phyloP scores from a whole-genome alignment of 2,888 invertebrate genomes.

The Thecocarcelia acutangulata region DNA sequence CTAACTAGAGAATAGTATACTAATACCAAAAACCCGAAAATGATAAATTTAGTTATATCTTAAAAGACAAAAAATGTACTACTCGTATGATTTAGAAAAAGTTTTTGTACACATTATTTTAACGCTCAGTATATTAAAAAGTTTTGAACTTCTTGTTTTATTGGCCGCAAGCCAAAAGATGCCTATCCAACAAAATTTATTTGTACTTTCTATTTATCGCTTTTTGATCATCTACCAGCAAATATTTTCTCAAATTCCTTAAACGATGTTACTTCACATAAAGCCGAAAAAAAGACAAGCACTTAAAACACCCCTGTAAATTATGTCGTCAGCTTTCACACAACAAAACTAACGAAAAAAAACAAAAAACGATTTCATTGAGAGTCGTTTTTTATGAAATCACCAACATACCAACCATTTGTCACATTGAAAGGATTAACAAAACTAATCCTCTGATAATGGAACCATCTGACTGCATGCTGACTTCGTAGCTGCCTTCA shows the following conservation, averaged over 20 bases:
- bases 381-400: constrained; percentile 38
- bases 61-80: too few relatives aligned
- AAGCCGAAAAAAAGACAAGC: constrained; percentile 13
- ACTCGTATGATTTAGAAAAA: too few relatives aligned
- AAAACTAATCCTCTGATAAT: constrained; percentile 69
- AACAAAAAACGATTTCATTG: constrained; percentile 20
- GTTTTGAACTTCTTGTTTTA: too few relatives aligned
- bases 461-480: constrained; percentile 69
- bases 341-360: not conserved
- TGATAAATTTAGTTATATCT: too few relatives aligned
- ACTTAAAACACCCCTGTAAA: constrained; percentile 42
- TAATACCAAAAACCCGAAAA: too few relatives aligned
- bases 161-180: not conserved
- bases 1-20: too few relatives aligned
- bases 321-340: not conserved
- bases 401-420: constrained; percentile 56
- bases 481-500: constrained; percentile 66
- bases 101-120: too few relatives aligned
- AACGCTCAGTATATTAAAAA: too few relatives aligned
- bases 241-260: constrained; percentile 22
- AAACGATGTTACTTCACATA: constrained; percentile 14
- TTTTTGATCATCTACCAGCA: constrained; percentile 30
- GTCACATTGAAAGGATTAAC: constrained; percentile 70
- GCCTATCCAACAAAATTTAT: not conserved
- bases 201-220: not conserved